Base-by-base conservation (phyloP, 2,888 invertebrate genomes). In the Andrena dorsata region DNA sequence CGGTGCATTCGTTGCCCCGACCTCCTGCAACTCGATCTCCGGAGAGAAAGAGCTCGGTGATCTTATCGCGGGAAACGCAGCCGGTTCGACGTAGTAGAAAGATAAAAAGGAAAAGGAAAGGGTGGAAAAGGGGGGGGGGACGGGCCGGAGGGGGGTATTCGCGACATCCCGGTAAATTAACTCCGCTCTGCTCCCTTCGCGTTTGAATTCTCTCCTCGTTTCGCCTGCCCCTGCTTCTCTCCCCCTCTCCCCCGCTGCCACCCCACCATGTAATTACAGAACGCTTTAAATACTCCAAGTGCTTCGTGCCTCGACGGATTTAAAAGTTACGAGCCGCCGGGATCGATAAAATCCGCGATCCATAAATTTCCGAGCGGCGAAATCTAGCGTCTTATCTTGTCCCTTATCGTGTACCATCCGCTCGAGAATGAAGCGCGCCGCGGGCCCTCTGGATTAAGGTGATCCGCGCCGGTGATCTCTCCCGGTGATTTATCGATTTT, bases 91-190 rank as follows among this genome's bases (percentile, higher is more conserved):
- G 88, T 86, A 81, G 66, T 71, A 80, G 84, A 84, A 84, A 86
- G 81, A 82, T 82, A 88, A 89, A 88, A 82, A 88, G 80, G 75
- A 80, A 74, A 81, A 81, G 60, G 61, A 63, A 77, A 68, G 35
- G 60, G 60, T 49, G 72, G 78, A n/a, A 58, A 64, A 20, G 41
- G 76, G 76, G 81, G 41, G 76, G 76, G 81, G 71, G 10, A 75
- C 66, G 65, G 61, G 41, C 41, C 41, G 41, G 35, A 28, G 49
- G 56, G 68, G 41, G 7, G 30, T n/a, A 78, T 88, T 75, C 89
- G 89, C 87, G 89, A 87, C 89, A 89, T 89, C 86, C 85, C 83
- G 80, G 83, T 86, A 87, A 88, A 90, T 88, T 90, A 88, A 88
- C 85, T 83, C 76, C 77, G 80, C 72, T 88, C 83, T 87, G 71